Evolutionary conservation across 2,888 invertebrate genomes (phyloP), one percentile per base, ranked within the genome.

Genomic region (Caenorhabditis uteleia): DNA sequence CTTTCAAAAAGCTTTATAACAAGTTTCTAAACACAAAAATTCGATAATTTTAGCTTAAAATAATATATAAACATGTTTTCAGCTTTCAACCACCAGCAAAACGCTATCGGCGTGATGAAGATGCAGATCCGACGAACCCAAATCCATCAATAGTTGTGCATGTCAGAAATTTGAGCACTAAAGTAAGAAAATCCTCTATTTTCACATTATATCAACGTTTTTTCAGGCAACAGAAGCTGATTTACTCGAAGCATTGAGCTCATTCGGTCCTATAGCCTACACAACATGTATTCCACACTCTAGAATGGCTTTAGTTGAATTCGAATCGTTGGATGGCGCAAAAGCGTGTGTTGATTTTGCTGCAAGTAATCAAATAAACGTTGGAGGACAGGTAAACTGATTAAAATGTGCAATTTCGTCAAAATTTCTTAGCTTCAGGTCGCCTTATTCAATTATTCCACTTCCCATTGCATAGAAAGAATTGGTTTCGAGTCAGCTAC

Each of bases 401-500:
- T 34, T 5, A 34, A 34, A 34, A n/a, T n/a, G 7, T 34, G 20
- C 16, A 47, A 34, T 18, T n/a, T n/a, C n/a, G n/a, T n/a, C 18
- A 47, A 18, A 7, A 16, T 38, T 6, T 49, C 16, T 23, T 8
- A 8, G 8, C 3, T 53, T 38, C 36, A 64, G 62, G 83, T 83
- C 26, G 85, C 85, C 2, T 82, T 83, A 48, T 85, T 85, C 78
- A 86, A 86, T 74, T 86, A 79, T 68, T 86, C 85, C 2, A 67
- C 70, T 3, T 70, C 70, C 8, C 50, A 70, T 20, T 57, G 50
- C 20, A 68, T 80, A 21, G 75, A 77, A 44, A 68, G 80, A 16
- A 62, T 71, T 39, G 82, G 80, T 6, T 72, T 81, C 48, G 83
- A 83, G 54, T 68, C 75, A 36, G 90, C 91, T 74, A 89, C 91